Base-by-base conservation (phyloP, 2,797 vertebrate species). In the Kryptolebias ocellatus region DNA sequence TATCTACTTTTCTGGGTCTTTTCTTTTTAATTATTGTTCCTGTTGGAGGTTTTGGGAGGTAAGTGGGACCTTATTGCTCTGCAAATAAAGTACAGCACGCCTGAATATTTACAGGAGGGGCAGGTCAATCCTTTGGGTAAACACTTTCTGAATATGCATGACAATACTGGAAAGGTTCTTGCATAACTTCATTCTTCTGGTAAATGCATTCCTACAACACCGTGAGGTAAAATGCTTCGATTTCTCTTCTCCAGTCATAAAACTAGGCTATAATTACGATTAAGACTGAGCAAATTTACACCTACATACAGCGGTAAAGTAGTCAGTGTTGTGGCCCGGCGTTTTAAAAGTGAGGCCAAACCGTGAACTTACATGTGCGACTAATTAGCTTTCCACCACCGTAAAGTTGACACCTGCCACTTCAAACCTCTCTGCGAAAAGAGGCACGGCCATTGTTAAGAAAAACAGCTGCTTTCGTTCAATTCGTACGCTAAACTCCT, bases 381-480 rank as follows among this genome's bases (percentile, higher is more conserved):
- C 83, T 89, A 87, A 90, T 92, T 92, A 90, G 81, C 79, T 87
- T 89, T 86, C 72, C 78, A 42, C 28, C 67, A 77, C 75, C 39
- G 62, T 89, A 87, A 93, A 89, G 74, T 86, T 93, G 80, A 80
- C 90, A 92, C 90, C 90, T 91, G 87, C 85, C 81, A 91, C 84
- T 90, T 91, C 83, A 92, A 90, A 87, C 64, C 74, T 80, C 71
- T 70, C 55, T 74, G 60, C 62, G 31, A 52, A 83, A 66, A 56
- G 49, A 46, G 49, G 4, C 34, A 7, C 8, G n/a, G 8, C n/a
- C 31, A 34, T 34, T 34, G 31, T 34, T 34, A 34, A 47, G 0
- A 47, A 16, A 17, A 5, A n/a, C n/a, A 47, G 2, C 6, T 18
- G 46, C 18, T 24, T 16, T 44, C 39, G 39, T 3, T 44, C 11